Conservation (phyloP, 1,140 invertebrate genomes). For the Heliconius hewitsoni region DNA sequence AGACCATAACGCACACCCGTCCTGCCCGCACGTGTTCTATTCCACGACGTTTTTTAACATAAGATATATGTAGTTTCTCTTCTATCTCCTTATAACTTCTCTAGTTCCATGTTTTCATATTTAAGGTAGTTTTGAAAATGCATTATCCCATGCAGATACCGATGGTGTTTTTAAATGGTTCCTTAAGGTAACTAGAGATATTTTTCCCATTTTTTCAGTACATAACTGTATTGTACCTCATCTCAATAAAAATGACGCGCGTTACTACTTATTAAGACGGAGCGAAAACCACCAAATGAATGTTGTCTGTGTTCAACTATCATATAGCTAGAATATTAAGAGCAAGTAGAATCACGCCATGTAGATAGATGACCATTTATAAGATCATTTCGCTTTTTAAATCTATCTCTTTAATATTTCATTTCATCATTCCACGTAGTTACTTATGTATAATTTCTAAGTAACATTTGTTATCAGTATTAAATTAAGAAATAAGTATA, state of each 20-base stretch:
- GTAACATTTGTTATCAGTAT: not conserved
- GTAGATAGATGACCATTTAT: not conserved
- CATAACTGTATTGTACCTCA: not conserved
- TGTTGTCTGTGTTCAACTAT: slow-evolving; percentile 64
- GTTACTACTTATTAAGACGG: slow-evolving; percentile 29
- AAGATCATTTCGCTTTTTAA: not conserved
- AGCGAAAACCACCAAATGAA: slow-evolving; percentile 65
- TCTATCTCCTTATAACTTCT: slow-evolving; percentile 38
- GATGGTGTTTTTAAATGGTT: too few relatives aligned
- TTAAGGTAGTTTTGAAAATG: slow-evolving; percentile 12
- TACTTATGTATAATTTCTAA: not conserved
- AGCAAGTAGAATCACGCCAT: not conserved
- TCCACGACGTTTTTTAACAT: slow-evolving; percentile 61
- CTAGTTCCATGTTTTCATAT: slow-evolving; percentile 33
- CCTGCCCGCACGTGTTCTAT: slow-evolving; percentile 76
- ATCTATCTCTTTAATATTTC: not conserved
- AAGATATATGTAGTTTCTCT: slow-evolving; percentile 34
- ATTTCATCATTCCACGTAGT: not conserved
- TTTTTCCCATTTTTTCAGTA: not conserved
- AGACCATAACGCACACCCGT: slow-evolving; percentile 68
- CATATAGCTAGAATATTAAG: slow-evolving; percentile 2
- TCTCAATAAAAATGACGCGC: not conserved
- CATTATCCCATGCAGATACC: not conserved
- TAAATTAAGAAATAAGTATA: not conserved
- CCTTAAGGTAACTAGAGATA: too few relatives aligned